A percentile compares a stretch with the other conserved stretches of the same genome.
Conservation (phyloP, 2,797 vertebrate genomes). For the Epinephelus coioides region DNA sequence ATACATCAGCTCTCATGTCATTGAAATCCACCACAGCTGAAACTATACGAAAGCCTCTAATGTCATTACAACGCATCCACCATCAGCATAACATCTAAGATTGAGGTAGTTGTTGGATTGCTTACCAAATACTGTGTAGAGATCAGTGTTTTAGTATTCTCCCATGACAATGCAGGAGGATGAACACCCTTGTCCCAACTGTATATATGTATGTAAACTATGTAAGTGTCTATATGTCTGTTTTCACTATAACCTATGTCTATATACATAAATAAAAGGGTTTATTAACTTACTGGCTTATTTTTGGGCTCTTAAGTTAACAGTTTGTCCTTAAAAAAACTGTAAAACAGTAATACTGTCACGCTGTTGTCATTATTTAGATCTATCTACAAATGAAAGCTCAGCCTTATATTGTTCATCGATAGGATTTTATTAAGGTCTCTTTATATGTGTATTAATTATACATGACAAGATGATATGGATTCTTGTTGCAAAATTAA, state of each 20-base stretch:
- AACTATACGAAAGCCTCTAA: conserved; percentile 43
- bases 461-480: not conserved
- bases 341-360: not conserved
- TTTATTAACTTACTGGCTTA: conserved; percentile 86
- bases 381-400: conserved; percentile 20
- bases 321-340: not conserved
- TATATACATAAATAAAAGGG: conserved; percentile 89
- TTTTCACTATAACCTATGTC: conserved; percentile 90
- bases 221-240: conserved; percentile 87
- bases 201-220: conserved; percentile 88
- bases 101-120: conserved; percentile 62
- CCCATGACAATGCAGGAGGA: conserved; percentile 82
- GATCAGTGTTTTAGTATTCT: conserved; percentile 65
- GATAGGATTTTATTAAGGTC: not conserved
- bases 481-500: not conserved
- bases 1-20: conserved; percentile 25
- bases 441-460: not conserved
- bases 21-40: conserved; percentile 49
- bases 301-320: conserved; percentile 47
- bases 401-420: not conserved
- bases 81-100: conserved; percentile 54
- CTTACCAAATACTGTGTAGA: conserved; percentile 72
- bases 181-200: conserved; percentile 84
- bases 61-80: conserved; percentile 35
- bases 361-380: not conserved